Evolutionary conservation across 2,113 vertebrate species (phyloP).

Genomic region (Cacatua alba): DNA sequence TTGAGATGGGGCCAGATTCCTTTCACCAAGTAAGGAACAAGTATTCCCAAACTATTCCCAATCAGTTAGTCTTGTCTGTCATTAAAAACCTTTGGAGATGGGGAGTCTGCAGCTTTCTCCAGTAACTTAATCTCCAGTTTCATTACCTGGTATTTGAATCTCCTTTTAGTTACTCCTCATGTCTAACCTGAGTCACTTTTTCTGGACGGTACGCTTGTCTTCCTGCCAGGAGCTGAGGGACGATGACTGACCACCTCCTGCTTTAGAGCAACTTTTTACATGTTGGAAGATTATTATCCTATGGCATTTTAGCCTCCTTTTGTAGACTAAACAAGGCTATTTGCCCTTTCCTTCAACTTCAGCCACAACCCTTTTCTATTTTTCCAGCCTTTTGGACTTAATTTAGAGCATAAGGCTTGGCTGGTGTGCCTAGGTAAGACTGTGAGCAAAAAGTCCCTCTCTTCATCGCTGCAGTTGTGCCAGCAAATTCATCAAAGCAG

Average conservation of each 20-base stretch:
- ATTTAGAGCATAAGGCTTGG: not conserved
- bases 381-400: not conserved
- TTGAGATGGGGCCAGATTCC: not conserved
- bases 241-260: not conserved
- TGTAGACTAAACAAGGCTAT: not conserved
- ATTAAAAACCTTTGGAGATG: not conserved
- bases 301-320: not conserved
- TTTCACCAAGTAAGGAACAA: not conserved
- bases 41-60: not conserved
- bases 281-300: not conserved
- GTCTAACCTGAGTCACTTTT: not conserved
- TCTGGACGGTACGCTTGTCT: not conserved
- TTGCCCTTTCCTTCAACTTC: not conserved
- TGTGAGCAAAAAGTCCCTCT: not conserved
- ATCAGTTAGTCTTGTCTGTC: not conserved
- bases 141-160: not conserved
- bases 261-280: fast-evolving
- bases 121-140: not conserved
- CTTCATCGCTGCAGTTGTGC: not conserved
- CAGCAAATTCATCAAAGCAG: not conserved
- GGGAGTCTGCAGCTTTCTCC: not conserved
- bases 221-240: not conserved
- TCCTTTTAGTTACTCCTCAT: not conserved
- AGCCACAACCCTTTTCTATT: not conserved
- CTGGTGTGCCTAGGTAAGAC: not conserved